phyloP scores from a whole-genome alignment of 1,140 invertebrate genomes.

The Penaeus indicus region DNA sequence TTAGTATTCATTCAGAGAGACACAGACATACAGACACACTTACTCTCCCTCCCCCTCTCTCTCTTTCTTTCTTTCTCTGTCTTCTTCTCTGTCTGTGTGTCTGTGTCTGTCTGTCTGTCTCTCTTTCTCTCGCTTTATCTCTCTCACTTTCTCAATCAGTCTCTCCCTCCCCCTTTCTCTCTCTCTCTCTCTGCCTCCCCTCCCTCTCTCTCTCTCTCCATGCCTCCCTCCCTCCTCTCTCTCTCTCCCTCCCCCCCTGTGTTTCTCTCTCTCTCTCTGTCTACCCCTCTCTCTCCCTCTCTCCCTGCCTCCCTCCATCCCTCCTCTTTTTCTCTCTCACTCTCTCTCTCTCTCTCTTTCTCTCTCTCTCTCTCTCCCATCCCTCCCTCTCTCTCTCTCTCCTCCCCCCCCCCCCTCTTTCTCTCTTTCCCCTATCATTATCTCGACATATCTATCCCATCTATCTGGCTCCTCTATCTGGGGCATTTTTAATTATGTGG shows the following conservation, averaged over 20 bases:
- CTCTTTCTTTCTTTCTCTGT: neutral
- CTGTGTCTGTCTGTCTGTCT: too few species aligned
- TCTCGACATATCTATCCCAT: too few species aligned
- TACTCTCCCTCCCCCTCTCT: neutral
- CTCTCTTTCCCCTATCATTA: too few species aligned
- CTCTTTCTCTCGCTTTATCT: too few species aligned
- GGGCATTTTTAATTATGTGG: too few species aligned
- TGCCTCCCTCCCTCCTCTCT: neutral
- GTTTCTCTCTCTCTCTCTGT: neutral
- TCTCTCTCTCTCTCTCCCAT: neutral
- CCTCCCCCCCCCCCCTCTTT: too few species aligned
- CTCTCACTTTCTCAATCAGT: too few species aligned
- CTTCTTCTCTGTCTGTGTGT: too few species aligned
- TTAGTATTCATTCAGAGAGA: neutral
- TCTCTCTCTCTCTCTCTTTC: slow-evolving; percentile 14
- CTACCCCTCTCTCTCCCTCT: neutral
- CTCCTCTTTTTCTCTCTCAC: slow-evolving; percentile 24
- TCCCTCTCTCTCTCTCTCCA: neutral
- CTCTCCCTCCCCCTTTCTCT: too few species aligned
- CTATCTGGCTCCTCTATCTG: too few species aligned
- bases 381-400: too few species aligned
- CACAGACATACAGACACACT: neutral
- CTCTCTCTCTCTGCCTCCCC: slow-evolving; percentile 2
- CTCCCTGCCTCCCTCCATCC: neutral
- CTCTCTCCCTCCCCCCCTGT: neutral